Percentiles rank a stretch among this genome's conserved stretches.
These are phyloP conservation scores for Lymantria dispar DNA, from an alignment of 2,888 invertebrate genomes.

Conservation along the genomic window DNA sequence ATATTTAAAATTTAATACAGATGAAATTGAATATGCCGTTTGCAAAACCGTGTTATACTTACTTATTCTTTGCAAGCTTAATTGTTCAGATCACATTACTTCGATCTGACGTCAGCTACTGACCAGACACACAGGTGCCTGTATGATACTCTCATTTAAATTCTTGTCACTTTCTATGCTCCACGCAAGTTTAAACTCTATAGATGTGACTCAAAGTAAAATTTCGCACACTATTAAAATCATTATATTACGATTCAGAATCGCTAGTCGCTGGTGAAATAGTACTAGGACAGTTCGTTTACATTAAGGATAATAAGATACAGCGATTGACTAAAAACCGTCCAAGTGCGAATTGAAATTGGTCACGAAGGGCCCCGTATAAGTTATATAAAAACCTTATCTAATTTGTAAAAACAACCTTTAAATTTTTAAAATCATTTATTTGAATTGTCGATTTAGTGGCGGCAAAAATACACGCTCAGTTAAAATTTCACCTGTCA, in stretches of 20 bases:
- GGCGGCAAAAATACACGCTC: no score
- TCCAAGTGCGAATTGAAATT: no score
- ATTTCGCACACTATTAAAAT: background rate
- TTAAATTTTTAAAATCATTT: no score
- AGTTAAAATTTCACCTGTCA: no score
- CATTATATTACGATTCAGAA: background rate
- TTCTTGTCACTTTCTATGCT: conserved; percentile 41
- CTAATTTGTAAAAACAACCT: no score
- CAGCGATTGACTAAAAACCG: conserved; percentile 25
- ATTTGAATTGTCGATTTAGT: no score
- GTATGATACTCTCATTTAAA: conserved; percentile 59
- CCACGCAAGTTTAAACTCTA: conserved; percentile 35
- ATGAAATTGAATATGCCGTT: no score
- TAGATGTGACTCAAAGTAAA: background rate
- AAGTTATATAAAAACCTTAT: no score
- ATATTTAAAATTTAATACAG: no score
- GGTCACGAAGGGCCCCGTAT: no score
- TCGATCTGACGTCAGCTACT: conserved; percentile 57
- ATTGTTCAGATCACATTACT: conserved; percentile 45
- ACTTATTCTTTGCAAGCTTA: conserved; percentile 20
- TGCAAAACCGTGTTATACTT: no score
- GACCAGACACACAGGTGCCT: conserved; percentile 75
- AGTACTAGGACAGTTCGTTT: conserved; percentile 25
- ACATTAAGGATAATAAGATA: conserved; percentile 27
- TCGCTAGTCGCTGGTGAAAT: conserved; percentile 11